Base-by-base conservation (phyloP, 2,797 vertebrate species). In the Chromobotia macracanthus region DNA sequence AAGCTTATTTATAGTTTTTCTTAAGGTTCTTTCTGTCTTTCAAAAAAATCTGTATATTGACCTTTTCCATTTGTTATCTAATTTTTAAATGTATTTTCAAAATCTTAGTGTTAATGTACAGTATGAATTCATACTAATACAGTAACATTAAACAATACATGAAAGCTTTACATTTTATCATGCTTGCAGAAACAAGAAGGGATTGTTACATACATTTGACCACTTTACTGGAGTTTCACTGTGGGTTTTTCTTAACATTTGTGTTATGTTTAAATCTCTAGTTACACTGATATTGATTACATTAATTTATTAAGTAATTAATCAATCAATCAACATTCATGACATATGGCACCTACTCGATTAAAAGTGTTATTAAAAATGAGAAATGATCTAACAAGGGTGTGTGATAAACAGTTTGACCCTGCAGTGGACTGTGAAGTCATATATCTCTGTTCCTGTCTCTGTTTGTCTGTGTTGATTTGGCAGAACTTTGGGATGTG, bases 401-500 rank as follows among this genome's bases (percentile, higher is more conserved):
- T 2, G 41, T 44, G 41, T 44, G 9, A 44, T 44, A 44, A 44
- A 10, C 41, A 38, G 35, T 7, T 8, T 38, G 35, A 38, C 8
- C 35, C 35, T 44, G 41, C 10, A 11, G 10, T 44, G 41, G 1
- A 41, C 38, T 41, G 38, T 44, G 9, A 44, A 44, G 41, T 10
- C 41, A 10, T 44, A 11, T 44, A 44, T 9, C 44, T 25, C 3
- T 50, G 12, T 35, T 5, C 9, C 21, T 21, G 15, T 65, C 25
- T 8, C 19, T 69, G 19, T 23, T 67, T 63, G 19, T 70, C 25
- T 16, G 41, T 38, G 15, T 66, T 56, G 55, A 1, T 74, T 11
- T n/a, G 9, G 44, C 55, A 97, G 96, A 92, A 70, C 80, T 95
- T 87, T 90, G 90, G 83, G 89, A 92, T 82, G 90, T 96, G 86